A percentile compares a stretch with the other conserved stretches of the same genome.
Evolutionary conservation across 2,888 invertebrate genomes (phyloP).

Genomic region (Aphodius granarius): DNA sequence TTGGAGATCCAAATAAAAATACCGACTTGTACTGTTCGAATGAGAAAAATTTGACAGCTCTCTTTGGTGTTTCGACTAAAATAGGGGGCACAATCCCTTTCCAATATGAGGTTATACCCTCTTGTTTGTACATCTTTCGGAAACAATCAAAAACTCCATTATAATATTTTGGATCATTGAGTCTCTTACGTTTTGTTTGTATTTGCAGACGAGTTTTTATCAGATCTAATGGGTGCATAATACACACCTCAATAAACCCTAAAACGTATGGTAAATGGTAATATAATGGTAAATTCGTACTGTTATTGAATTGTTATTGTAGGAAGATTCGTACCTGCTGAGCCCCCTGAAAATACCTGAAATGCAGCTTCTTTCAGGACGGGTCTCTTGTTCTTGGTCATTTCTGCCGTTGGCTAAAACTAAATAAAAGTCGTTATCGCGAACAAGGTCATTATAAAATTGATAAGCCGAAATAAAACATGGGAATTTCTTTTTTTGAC

Average conservation of each 20-base stretch:
- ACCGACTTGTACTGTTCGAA: constrained; percentile 91
- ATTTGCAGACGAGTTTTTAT: constrained; percentile 89
- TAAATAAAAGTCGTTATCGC: neutral
- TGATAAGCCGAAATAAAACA: neutral
- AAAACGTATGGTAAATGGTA: constrained; percentile 6
- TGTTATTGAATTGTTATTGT: neutral
- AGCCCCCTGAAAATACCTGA: constrained; percentile 86
- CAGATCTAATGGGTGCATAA: constrained; percentile 95
- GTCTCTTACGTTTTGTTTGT: constrained; percentile 56
- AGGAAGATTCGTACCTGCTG: constrained; percentile 64
- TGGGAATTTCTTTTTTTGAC: neutral
- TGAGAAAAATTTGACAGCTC: constrained; percentile 92
- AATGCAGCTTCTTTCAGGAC: constrained; percentile 71
- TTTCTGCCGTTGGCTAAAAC: constrained; percentile 1
- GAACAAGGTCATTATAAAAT: neutral
- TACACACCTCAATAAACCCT: constrained; percentile 90
- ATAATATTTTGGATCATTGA: constrained; percentile 61
- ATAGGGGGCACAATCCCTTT: constrained; percentile 94
- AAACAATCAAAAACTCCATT: constrained; percentile 85
- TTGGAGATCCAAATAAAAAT: constrained; percentile 76
- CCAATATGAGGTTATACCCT: constrained; percentile 86
- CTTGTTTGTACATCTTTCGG: constrained; percentile 82
- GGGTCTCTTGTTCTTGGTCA: constrained; percentile 26
- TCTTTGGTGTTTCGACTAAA: constrained; percentile 91
- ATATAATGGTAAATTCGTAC: neutral